phyloP scores from a whole-genome alignment of 2,113 vertebrate genomes.

The Phyllostomus hastatus region DNA sequence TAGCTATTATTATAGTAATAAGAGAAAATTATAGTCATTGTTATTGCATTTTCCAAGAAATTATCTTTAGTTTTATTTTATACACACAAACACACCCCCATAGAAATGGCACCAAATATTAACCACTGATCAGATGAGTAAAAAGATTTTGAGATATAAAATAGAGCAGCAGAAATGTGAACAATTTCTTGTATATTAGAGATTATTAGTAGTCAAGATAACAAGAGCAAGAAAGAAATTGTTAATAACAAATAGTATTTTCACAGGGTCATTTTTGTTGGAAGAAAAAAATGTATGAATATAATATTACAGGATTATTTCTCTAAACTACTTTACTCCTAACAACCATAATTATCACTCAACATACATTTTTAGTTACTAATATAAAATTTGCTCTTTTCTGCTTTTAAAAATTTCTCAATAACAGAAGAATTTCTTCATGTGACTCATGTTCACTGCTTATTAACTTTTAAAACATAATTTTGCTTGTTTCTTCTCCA shows the following conservation, averaged over 20 bases:
- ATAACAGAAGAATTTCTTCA: background rate
- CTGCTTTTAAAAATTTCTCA: conserved; percentile 23
- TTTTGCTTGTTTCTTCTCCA: background rate
- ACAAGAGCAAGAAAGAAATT: background rate
- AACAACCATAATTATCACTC: conserved; percentile 27
- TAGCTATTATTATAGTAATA: background rate
- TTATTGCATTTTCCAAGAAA: background rate
- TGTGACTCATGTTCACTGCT: background rate
- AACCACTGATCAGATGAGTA: background rate
- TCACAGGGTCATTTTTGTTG: background rate
- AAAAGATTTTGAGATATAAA: background rate
- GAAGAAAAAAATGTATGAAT: background rate
- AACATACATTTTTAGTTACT: conserved; percentile 60
- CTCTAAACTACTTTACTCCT: background rate
- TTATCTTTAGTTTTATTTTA: background rate
- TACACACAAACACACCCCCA: background rate
- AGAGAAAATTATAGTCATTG: background rate
- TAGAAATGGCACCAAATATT: background rate
- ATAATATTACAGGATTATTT: conserved; percentile 32
- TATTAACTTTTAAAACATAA: background rate
- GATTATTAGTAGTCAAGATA: background rate
- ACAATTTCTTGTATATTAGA: background rate
- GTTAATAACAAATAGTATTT: background rate
- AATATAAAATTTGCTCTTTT: background rate
- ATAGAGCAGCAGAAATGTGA: background rate